phyloP scores from a whole-genome alignment of 2,113 vertebrate genomes.

The Lathamus discolor region DNA sequence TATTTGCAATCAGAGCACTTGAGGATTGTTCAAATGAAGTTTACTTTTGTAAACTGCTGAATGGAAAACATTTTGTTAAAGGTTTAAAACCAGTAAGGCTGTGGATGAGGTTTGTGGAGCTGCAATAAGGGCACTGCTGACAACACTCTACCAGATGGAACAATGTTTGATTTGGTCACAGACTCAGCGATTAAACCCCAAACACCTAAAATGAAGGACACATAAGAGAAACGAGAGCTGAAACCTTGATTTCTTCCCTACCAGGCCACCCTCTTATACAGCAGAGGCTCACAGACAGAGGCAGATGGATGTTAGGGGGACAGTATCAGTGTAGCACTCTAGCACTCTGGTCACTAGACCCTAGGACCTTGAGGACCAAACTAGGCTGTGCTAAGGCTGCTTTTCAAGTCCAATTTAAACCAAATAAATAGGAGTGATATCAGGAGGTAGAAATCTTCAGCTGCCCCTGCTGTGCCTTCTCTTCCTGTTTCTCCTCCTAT shows the following conservation, averaged over 20 bases:
- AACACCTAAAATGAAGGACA: neutral
- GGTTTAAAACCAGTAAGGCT: slow-evolving; percentile 36
- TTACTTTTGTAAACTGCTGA: slow-evolving; percentile 61
- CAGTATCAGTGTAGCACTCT: accelerated
- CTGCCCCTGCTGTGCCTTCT: neutral
- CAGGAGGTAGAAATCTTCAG: neutral
- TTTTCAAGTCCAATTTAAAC: neutral
- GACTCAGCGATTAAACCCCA: neutral
- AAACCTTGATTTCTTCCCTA: neutral
- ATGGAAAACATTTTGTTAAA: slow-evolving; percentile 38
- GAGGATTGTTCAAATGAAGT: slow-evolving; percentile 53
- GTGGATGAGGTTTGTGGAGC: slow-evolving; percentile 18
- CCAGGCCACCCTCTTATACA: neutral
- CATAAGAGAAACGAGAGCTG: neutral
- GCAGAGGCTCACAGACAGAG: neutral
- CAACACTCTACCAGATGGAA: slow-evolving; percentile 34
- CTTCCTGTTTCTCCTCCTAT: neutral
- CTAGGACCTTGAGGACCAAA: neutral
- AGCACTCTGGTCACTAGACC: neutral
- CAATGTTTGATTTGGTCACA: slow-evolving; percentile 46
- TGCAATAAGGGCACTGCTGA: slow-evolving; percentile 30
- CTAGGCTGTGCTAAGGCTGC: neutral
- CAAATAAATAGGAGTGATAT: neutral
- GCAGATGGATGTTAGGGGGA: neutral
- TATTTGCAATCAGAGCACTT: slow-evolving; percentile 63